phyloP scores from a whole-genome alignment of 2,113 vertebrate genomes.

The Gallinago paraguaiae region DNA sequence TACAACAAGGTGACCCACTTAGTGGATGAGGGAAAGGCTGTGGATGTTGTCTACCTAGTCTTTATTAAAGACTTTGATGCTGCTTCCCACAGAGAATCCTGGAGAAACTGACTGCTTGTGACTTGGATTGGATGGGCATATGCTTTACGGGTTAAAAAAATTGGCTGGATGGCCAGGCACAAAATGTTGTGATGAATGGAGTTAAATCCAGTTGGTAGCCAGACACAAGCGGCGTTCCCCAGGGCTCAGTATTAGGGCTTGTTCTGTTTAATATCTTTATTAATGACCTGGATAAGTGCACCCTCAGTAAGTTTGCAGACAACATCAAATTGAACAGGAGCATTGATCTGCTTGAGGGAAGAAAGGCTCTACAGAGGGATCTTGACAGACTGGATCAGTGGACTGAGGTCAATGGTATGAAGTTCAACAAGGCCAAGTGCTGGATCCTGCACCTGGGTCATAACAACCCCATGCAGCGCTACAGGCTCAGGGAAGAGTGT shows the following conservation, averaged over 20 bases:
- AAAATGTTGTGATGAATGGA: background rate
- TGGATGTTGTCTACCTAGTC: background rate
- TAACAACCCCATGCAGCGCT: background rate
- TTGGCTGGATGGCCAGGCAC: background rate
- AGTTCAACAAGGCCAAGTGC: background rate
- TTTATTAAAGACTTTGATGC: background rate
- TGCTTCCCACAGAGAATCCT: background rate
- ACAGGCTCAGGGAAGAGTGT: background rate
- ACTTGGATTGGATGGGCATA: background rate
- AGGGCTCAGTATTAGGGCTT: background rate
- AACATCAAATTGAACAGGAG: background rate
- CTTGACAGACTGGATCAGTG: background rate
- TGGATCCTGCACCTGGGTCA: background rate
- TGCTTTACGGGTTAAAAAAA: background rate
- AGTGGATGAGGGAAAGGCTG: background rate
- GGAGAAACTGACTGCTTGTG: background rate
- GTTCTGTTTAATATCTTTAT: background rate
- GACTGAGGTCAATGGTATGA: background rate
- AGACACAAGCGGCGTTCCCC: background rate
- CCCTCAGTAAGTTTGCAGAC: background rate
- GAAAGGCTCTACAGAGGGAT: background rate
- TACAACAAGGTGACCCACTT: background rate
- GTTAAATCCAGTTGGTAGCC: background rate
- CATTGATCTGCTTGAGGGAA: background rate
- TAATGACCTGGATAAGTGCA: background rate